Evolutionary conservation across 2,113 vertebrate species (phyloP), one percentile per base, ranked within the genome.

Genomic region (Murina feae): DNA sequence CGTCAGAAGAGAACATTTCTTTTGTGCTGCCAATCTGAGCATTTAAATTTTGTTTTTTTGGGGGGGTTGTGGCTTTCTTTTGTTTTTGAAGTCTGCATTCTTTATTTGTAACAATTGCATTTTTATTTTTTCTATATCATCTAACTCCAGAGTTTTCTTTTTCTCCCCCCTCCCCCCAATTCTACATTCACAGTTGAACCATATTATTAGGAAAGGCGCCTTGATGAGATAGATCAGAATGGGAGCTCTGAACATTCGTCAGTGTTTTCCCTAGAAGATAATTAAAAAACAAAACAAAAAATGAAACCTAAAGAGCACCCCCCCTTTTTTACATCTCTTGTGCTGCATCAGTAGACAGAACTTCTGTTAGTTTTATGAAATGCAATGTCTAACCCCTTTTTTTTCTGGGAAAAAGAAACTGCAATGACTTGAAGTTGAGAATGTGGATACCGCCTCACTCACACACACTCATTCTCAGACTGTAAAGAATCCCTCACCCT

Each of bases 401-500:
- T 96, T 97, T 97, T 92, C 86, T 90, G 96, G 98, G 96, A 97
- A 97, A 96, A 98, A 98, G 96, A 97, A 98, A 98, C 98, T 98
- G 98, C 98, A 98, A 98, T 98, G 98, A 98, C 98, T 98, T 97
- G 97, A 98, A 98, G 98, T 97, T 97, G 98, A 98, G 98, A 98
- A 98, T 98, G 98, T 98, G 97, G 98, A 98, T 93, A 98, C 98
- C 98, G 98, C 98, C 98, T 98, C 98, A 99, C 97, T 98, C 98
- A 98, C 98, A 98, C 99, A 98, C 98, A 99, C 98, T 98, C 98
- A 98, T 98, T 98, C 98, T 97, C 96, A 96, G 97, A 98, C 98
- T 97, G 97, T 97, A 97, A 98, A 84, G 91, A 95, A 98, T 96
- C 98, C 98, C 96, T 96, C 97, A 97, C 97, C 95, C 96, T 97